These are phyloP conservation scores for Ischnus inquisitorius DNA, from an alignment of 2,888 invertebrate genomes.

Conservation along the genomic window DNA sequence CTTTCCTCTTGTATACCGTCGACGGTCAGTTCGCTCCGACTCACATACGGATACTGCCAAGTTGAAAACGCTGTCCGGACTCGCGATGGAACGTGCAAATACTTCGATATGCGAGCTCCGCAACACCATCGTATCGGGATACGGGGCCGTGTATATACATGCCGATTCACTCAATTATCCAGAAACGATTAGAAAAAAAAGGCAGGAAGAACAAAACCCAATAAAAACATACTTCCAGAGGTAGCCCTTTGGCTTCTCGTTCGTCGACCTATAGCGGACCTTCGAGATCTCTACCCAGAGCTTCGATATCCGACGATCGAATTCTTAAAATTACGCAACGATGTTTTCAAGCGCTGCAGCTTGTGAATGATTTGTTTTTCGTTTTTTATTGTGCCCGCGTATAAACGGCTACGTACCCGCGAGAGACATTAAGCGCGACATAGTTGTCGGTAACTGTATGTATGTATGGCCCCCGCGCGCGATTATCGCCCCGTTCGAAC, in stretches of 20 bases:
- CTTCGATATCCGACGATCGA: conserved; percentile 50
- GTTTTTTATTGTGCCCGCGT: neutral
- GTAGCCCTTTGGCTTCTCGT: conserved; percentile 51
- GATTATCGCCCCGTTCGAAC: conserved; percentile 48
- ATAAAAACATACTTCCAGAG: conserved; percentile 15
- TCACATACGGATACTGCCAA: conserved; percentile 41
- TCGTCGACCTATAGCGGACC: conserved; percentile 60
- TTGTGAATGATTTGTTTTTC: neutral
- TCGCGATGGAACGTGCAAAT: conserved; percentile 45
- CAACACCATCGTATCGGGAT: conserved; percentile 28
- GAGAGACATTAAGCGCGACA: conserved; percentile 12
- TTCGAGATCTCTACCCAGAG: neutral
- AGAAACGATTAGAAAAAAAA: conserved; percentile 44
- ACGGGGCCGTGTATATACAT: conserved; percentile 20
- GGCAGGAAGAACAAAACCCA: conserved; percentile 24
- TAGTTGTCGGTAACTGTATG: conserved; percentile 23
- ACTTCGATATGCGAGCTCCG: conserved; percentile 43
- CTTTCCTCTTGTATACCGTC: conserved; percentile 55
- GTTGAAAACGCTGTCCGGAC: conserved; percentile 21
- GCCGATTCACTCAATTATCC: conserved; percentile 61
- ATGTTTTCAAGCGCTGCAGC: conserved; percentile 50
- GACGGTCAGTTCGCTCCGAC: conserved; percentile 39
- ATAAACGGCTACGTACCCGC: conserved; percentile 34
- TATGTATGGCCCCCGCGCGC: conserved; percentile 8
- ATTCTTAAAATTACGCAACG: conserved; percentile 54